Conservation (phyloP, 2,797 vertebrate genomes). For the Okamejei kenojei region DNA sequence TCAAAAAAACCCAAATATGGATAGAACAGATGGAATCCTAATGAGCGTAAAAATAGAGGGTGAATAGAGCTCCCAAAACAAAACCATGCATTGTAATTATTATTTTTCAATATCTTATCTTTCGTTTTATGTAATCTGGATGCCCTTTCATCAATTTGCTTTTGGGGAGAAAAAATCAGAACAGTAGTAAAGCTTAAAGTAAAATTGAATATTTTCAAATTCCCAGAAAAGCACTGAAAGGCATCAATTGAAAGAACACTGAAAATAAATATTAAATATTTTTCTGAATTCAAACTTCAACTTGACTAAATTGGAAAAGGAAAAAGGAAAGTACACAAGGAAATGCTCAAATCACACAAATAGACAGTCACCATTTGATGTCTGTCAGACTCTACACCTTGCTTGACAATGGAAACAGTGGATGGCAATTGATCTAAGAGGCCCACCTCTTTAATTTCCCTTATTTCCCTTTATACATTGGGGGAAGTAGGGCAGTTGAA, state of each 20-base stretch:
- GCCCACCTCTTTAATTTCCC: too few relatives aligned
- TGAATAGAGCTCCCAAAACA: background rate
- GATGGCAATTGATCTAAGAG: too few relatives aligned
- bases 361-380: background rate
- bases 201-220: background rate
- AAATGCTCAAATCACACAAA: background rate
- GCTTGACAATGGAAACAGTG: background rate
- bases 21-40: background rate
- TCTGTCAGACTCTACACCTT: background rate
- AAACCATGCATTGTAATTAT: background rate
- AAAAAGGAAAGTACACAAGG: background rate
- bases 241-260: background rate
- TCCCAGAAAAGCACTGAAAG: background rate
- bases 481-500: too few relatives aligned
- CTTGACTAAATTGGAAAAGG: background rate
- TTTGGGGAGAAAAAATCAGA: background rate
- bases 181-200: background rate
- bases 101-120: background rate
- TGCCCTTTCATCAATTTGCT: background rate
- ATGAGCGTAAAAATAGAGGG: background rate
- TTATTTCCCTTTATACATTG: too few relatives aligned
- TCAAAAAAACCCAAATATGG: background rate
- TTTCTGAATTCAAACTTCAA: background rate
- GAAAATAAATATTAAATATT: background rate
- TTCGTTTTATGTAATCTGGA: background rate